These are phyloP conservation scores for Anoplius nigerrimus DNA, from an alignment of 2,888 invertebrate species.

Conservation along the genomic window DNA sequence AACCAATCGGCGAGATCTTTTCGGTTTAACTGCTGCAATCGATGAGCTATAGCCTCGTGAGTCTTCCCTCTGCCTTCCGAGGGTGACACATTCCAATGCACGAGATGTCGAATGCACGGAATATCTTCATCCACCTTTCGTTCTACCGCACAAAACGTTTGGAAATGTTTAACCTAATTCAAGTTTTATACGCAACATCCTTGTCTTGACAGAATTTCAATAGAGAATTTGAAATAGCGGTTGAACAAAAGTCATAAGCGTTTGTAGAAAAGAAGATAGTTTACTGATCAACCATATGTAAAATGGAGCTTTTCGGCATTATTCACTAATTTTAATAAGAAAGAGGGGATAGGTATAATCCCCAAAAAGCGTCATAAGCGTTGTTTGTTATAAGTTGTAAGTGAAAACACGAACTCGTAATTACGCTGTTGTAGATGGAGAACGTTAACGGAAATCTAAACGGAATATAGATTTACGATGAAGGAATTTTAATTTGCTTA, in stretches of 20 bases:
- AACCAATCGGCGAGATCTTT: constrained; percentile 80
- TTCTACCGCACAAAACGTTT: constrained; percentile 60
- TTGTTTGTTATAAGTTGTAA: too few relatives aligned
- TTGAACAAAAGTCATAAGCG: too few relatives aligned
- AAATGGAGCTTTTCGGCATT: too few relatives aligned
- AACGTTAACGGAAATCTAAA: too few relatives aligned
- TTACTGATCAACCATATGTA: too few relatives aligned
- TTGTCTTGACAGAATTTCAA: background rate
- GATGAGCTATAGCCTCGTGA: constrained; percentile 77
- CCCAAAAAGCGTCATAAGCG: too few relatives aligned
- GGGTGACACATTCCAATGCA: constrained; percentile 78
- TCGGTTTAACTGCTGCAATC: constrained; percentile 79
- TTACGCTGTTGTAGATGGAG: background rate
- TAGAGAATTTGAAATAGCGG: background rate
- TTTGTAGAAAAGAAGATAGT: too few relatives aligned
- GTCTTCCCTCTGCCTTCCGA: constrained; percentile 78
- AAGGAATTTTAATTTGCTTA: background rate
- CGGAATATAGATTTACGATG: too few relatives aligned
- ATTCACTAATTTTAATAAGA: too few relatives aligned
- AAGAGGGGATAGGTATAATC: too few relatives aligned
- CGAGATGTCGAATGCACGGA: constrained; percentile 78
- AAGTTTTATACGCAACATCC: background rate
- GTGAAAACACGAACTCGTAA: background rate
- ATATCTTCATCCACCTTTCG: constrained; percentile 76
- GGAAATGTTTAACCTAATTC: background rate